Base-by-base conservation (phyloP, 2,113 vertebrate species). In the Hypocryptadius cinnamomeus region DNA sequence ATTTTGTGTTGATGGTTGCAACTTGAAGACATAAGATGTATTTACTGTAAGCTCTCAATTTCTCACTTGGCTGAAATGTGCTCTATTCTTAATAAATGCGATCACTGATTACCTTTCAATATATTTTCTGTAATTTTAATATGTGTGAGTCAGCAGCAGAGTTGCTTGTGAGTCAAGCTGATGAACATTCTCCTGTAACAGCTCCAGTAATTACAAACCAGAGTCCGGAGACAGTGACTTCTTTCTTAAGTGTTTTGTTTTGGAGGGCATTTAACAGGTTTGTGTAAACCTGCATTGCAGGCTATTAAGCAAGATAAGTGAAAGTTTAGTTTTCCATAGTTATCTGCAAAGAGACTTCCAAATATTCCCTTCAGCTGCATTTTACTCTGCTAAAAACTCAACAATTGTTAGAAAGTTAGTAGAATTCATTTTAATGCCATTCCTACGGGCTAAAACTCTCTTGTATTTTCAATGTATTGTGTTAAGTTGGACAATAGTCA, bases 261-360 rank as follows among this genome's bases (percentile, higher is more conserved):
- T 44, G 44, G 27, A 69, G 10, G 20, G 22, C 7, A 6, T 44
- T 79, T 85, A 69, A 79, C 21, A 51, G n/a, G 6, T 60, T 79
- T 72, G 7, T 0, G 0, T 56, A 72, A 76, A 35, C 35, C 8
- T 33, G 10, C 40, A 30, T 71, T 66, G n/a, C 31, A 50, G 33
- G 20, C 13, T 89, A 5, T 66, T 80, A 18, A 42, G 40, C 70
- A 50, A 66, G 30, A 31, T 23, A 82, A 40, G 31, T 18, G 59
- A 14, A 65, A 78, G 23, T 54, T 33, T 28, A 11, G 2, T 54
- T 92, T 87, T 56, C 23, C 6, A 3, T 59, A 33, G 4, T 65
- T 78, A 40, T 6, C 11, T 28, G 22, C 24, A 79, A 39, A 89
- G 17, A 66, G 24, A n/a, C 4, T 54, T 80, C 4, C 21, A 64